Conservation (phyloP, 2,888 invertebrate species). For the Euproctis similis region DNA sequence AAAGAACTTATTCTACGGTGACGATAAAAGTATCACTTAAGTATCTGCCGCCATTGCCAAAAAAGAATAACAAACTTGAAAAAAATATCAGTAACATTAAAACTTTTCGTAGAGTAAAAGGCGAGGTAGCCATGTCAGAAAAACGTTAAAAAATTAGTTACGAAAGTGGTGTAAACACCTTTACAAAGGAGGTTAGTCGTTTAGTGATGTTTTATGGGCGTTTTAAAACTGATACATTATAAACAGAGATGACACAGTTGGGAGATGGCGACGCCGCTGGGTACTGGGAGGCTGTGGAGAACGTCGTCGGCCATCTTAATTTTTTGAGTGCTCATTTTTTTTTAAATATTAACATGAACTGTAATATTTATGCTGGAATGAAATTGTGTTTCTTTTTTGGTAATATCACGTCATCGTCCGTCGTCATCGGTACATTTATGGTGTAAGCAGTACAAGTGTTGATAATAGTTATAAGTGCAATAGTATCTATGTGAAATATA, state of each 20-base stretch:
- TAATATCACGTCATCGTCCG: no score
- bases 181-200: slow-evolving; percentile 16
- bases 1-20: no score
- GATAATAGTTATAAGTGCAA: no score
- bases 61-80: no score
- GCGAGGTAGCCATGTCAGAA: no score
- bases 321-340: slow-evolving; percentile 2
- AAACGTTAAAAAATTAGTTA: slow-evolving; percentile 15
- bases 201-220: slow-evolving; percentile 22
- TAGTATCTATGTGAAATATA: no score
- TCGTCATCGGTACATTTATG: no score
- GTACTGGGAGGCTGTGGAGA: slow-evolving; percentile 15
- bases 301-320: slow-evolving; percentile 1
- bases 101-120: slow-evolving; percentile 2
- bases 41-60: no score
- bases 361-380: slow-evolving; percentile 1
- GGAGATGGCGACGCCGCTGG: slow-evolving; percentile 19
- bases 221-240: slow-evolving; percentile 32
- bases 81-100: no score
- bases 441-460: no score
- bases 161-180: slow-evolving; percentile 16
- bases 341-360: slow-evolving; percentile 1
- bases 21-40: no score
- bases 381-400: neutral
- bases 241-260: slow-evolving; percentile 24